Base-by-base conservation (phyloP, 1,140 invertebrate genomes). In the Solen grandis region DNA sequence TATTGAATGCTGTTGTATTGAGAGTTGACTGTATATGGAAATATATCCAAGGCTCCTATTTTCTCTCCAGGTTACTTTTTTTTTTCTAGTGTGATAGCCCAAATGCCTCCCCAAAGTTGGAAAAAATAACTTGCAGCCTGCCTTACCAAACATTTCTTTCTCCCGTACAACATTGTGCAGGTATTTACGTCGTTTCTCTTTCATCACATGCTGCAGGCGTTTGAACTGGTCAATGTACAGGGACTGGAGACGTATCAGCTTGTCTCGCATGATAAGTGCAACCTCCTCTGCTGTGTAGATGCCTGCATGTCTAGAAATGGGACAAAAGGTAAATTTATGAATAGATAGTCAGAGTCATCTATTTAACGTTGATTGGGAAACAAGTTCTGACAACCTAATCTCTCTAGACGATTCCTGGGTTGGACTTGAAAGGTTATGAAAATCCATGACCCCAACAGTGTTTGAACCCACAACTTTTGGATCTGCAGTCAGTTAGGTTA, bases 281-380 rank as follows among this genome's bases (percentile, higher is more conserved):
- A 96, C 95, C 92, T 98, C 97, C 88, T 98, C 96, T 0, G 95
- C 95, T 0, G 97, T 97, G 88, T 95, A 97, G 0, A 97, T 95
- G 25, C 96, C 96, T 33, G 96, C 96, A 92, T 97, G 95, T 92
- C 91, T 93, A 72, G 25, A 84, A 82, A 41, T n/a, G n/a, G 75
- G 54, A 66, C 8, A 46, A 46, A 10, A 46, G 41, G 41, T 10
- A 10, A 8, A 46, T 10, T 46, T 19, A 46, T 10, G 41, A 46
- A 46, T 10, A 10, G 19, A 46, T 46, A 46, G 41, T 46, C 19
- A 19, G 8, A 46, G 19, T 46, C 41, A 46, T 8, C 19, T 46
- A 46, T 46, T 10, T 10, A 46, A 46, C 19, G 8, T 46, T 46
- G 8, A 19, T 46, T 10, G 41, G 41, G 8, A 46, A 46, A 46